Evolutionary conservation across 2,888 invertebrate genomes (phyloP).

Genomic region (Drosophila vallismaia): DNA sequence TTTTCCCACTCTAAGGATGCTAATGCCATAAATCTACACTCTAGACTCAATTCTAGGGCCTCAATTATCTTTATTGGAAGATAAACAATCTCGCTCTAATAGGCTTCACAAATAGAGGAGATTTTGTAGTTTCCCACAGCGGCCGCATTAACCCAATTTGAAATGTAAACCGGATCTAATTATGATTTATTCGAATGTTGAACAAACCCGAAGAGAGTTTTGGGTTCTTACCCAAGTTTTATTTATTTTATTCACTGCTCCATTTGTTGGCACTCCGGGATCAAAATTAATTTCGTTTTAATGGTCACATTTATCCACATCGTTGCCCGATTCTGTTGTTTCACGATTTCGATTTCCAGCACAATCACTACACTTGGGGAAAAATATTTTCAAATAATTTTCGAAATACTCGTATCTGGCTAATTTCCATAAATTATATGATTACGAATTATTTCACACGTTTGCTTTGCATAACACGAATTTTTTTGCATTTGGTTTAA

Average conservation of each 20-base stretch:
- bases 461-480: slow-evolving; percentile 38
- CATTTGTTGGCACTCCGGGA: slow-evolving; percentile 53
- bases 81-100: slow-evolving; percentile 10
- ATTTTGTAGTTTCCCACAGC: slow-evolving; percentile 21
- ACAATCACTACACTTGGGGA: slow-evolving; percentile 43
- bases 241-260: slow-evolving; percentile 28
- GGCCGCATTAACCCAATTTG: slow-evolving; percentile 28
- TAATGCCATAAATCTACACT: slow-evolving; percentile 17
- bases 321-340: slow-evolving; percentile 23
- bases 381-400: slow-evolving; percentile 13
- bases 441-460: slow-evolving; percentile 15
- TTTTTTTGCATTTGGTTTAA: slow-evolving; percentile 42
- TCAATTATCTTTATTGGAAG: slow-evolving; percentile 12
- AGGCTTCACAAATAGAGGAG: slow-evolving; percentile 11
- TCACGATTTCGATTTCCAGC: slow-evolving; percentile 35
- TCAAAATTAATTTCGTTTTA: slow-evolving; percentile 47
- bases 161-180: slow-evolving; percentile 25
- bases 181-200: slow-evolving; percentile 34
- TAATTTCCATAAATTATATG: slow-evolving; percentile 27
- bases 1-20: neutral
- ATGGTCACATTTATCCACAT: slow-evolving; percentile 30
- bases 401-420: slow-evolving; percentile 2
- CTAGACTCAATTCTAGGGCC: neutral
- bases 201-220: slow-evolving; percentile 10
- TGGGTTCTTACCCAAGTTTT: slow-evolving; percentile 16